phyloP scores from a whole-genome alignment of 2,888 invertebrate species.

The Hyles lineata region DNA sequence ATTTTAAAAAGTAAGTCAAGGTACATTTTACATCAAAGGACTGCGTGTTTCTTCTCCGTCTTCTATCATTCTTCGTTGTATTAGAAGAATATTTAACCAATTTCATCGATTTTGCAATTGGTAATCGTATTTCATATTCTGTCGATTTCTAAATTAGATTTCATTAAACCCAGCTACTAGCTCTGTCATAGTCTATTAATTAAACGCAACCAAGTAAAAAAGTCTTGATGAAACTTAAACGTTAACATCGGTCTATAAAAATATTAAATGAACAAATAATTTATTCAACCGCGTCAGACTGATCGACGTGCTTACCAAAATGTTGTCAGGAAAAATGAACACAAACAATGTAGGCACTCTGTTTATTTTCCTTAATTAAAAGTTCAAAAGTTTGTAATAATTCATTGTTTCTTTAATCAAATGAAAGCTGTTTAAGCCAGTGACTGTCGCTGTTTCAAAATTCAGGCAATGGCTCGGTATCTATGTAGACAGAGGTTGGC shows the following conservation, averaged over 20 bases:
- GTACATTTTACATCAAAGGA: too few species aligned
- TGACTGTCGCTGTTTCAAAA: not conserved
- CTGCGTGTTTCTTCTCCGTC: too few species aligned
- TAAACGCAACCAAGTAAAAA: not conserved
- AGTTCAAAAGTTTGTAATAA: slow-evolving; percentile 15
- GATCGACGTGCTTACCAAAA: slow-evolving; percentile 9
- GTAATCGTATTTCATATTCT: too few species aligned
- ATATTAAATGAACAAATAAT: not conserved
- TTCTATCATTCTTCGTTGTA: too few species aligned
- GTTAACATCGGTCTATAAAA: not conserved
- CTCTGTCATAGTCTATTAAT: too few species aligned
- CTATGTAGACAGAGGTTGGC: not conserved
- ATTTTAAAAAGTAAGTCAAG: too few species aligned
- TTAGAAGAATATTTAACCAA: too few species aligned
- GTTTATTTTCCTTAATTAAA: slow-evolving; percentile 15
- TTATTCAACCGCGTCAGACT: not conserved
- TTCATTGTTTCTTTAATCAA: not conserved
- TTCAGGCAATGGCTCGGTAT: not conserved
- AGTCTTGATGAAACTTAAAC: not conserved
- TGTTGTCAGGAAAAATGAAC: not conserved
- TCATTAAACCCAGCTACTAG: too few species aligned
- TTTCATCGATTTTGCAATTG: too few species aligned
- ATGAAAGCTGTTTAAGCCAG: not conserved
- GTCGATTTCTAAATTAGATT: too few species aligned
- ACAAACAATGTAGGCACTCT: slow-evolving; percentile 19